Evolutionary conservation across 2,113 vertebrate species (phyloP).

Genomic region (Mormyrus lacerda): DNA sequence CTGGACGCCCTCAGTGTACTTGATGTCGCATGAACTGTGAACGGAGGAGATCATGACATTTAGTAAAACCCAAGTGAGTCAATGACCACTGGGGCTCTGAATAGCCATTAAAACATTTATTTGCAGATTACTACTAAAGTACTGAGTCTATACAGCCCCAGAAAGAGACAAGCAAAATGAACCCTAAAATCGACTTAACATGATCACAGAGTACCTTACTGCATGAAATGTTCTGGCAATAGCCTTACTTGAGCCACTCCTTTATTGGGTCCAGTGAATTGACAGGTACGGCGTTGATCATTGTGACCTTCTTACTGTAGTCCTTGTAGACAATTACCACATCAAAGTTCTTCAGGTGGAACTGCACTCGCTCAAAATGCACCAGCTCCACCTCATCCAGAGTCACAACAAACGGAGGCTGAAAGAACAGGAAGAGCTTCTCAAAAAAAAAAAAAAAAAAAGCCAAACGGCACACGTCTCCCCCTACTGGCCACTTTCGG

Average conservation of each 20-base stretch:
- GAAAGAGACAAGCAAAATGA: background rate
- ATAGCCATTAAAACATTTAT: background rate
- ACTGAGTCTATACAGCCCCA: background rate
- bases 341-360: slow-evolving; percentile 94
- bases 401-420: slow-evolving; percentile 89
- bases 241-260: slow-evolving; percentile 86
- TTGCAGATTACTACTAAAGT: background rate
- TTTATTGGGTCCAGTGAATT: slow-evolving; percentile 93
- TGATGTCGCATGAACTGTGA: slow-evolving; percentile 84
- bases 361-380: slow-evolving; percentile 91
- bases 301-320: slow-evolving; percentile 89
- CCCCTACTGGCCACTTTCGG: background rate
- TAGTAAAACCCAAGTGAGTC: background rate
- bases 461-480: background rate
- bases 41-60: background rate
- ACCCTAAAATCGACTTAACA: background rate
- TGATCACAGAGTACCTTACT: background rate
- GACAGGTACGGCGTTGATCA: slow-evolving; percentile 94
- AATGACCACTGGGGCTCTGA: background rate
- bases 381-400: slow-evolving; percentile 90
- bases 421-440: background rate
- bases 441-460: background rate
- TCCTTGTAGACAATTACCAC: slow-evolving; percentile 94
- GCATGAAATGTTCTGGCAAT: background rate
- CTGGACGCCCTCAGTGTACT: slow-evolving; percentile 91